Base-by-base conservation (phyloP, 2,113 vertebrate genomes). In the Paracanthobrama guichenoti region DNA sequence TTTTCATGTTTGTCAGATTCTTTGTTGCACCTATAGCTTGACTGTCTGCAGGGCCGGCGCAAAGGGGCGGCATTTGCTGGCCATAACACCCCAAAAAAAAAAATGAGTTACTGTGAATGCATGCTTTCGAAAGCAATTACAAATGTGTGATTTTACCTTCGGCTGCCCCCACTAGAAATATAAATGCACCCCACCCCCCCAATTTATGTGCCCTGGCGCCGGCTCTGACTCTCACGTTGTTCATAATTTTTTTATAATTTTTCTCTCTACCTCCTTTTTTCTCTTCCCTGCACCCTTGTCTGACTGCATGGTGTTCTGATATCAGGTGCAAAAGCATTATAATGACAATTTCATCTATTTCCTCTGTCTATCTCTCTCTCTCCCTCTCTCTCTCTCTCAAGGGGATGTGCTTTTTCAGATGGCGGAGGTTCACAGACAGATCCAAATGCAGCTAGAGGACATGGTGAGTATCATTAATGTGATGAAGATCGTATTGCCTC, bases 401-500 rank as follows among this genome's bases (percentile, higher is more conserved):
- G 98, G 98, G 90, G 98, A 99, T 0, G 97, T 99, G n/a, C 97
- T 99, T 12, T 99, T 99, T 92, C 98, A 99, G 95, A 99, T 99
- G 97, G 98, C 98, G 0, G 97, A 99, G 84, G 97, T 99, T 80
- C 98, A 99, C 94, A 90, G 97, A 88, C 97, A 99, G 94, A 99
- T 99, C 89, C 98, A 99, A 91, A 97, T 97, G 91, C 97, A 99
- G 91, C 91, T 99, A 59, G 98, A 99, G 82, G 98, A 99, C 86
- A 99, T 96, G 98, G 98, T 99, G 92, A 95, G 97, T 92, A 86
- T 64, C 50, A 73, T 75, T 85, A 87, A 85, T 74, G n/a, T 77
- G 84, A 75, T 78, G 73, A 5, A 39, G 78, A 53, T 87, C 64
- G 69, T 39, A 57, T 74, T 44, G 39, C 72, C 26, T 31, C 59